These are phyloP conservation scores for Torymus texanus DNA, from an alignment of 2,888 invertebrate genomes.

Conservation along the genomic window DNA sequence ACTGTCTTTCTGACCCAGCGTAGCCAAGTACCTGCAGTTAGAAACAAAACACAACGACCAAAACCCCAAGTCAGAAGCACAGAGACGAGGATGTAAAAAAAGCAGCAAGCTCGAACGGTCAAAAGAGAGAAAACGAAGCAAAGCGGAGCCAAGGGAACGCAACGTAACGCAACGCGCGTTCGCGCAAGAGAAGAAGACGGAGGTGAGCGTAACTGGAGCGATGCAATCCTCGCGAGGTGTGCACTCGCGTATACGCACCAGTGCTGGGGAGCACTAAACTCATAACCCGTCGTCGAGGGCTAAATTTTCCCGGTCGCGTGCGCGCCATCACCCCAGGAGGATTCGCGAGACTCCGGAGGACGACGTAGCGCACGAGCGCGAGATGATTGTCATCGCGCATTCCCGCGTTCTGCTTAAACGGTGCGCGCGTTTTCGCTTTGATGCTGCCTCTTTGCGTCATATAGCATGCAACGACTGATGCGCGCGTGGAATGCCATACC, in stretches of 20 bases:
- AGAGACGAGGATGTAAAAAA: background rate
- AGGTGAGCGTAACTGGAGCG: conserved; percentile 7
- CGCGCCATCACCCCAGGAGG: background rate
- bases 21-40: conserved; percentile 27
- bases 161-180: too few species aligned
- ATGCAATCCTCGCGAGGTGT: conserved; percentile 13
- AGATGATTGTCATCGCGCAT: conserved; percentile 21
- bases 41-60: background rate
- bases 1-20: conserved; percentile 32
- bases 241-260: background rate
- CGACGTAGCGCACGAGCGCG: background rate
- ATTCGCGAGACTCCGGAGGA: background rate
- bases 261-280: background rate
- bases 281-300: conserved; percentile 5
- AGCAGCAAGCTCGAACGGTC: background rate
- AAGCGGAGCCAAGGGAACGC: background rate
- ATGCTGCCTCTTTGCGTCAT: too few species aligned
- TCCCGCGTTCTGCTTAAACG: conserved; percentile 7
- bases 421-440: background rate
- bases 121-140: conserved; percentile 6
- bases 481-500: too few species aligned
- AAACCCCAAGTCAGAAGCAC: background rate
- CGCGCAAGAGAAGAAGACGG: background rate
- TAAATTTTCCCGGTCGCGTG: conserved; percentile 9
- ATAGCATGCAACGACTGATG: too few species aligned